Conservation (phyloP, 2,113 vertebrate genomes). For the Rhodinocichla rosea region DNA sequence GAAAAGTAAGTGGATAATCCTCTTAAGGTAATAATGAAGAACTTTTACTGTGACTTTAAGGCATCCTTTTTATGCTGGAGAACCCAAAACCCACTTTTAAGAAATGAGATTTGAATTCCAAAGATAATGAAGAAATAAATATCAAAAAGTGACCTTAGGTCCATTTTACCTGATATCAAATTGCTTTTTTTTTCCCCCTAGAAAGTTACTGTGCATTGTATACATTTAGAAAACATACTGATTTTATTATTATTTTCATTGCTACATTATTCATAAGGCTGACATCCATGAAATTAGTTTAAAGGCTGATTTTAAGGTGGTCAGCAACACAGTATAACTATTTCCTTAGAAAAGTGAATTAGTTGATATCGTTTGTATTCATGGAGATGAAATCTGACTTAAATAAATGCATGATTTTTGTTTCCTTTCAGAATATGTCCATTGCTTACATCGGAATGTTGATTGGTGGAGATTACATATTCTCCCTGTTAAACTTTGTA, state of each 20-base stretch:
- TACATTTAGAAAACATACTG: neutral
- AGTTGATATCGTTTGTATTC: neutral
- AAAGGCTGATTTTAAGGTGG: neutral
- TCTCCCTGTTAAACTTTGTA: slow-evolving; percentile 87
- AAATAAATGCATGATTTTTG: neutral
- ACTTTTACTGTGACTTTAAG: neutral
- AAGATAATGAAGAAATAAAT: neutral
- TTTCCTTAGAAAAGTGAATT: neutral
- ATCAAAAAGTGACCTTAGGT: neutral
- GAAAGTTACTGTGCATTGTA: neutral
- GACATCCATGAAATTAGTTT: neutral
- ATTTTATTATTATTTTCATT: neutral
- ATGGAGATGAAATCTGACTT: neutral
- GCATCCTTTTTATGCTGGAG: neutral
- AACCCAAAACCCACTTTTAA: neutral
- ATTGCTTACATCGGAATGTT: slow-evolving; percentile 90
- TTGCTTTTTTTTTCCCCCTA: neutral
- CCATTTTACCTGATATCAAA: neutral
- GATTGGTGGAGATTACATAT: slow-evolving; percentile 89
- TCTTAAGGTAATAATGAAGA: neutral
- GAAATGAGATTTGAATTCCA: neutral
- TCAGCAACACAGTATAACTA: neutral
- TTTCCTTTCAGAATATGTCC: slow-evolving; percentile 84
- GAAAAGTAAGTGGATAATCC: neutral
- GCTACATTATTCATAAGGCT: neutral